These are phyloP conservation scores for Adelognathus sp. DNA, from an alignment of 2,888 invertebrate genomes.

Conservation along the genomic window DNA sequence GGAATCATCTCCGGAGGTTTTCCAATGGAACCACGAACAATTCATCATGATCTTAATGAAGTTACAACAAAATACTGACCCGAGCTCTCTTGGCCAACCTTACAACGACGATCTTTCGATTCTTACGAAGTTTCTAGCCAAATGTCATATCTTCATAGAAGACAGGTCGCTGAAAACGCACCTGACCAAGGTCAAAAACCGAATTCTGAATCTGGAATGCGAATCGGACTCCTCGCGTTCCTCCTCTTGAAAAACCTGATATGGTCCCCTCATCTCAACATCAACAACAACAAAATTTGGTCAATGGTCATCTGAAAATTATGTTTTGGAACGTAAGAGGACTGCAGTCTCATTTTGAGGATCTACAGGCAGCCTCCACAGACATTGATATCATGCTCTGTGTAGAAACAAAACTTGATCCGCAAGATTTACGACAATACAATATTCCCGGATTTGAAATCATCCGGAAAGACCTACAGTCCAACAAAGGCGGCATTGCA, in stretches of 20 bases:
- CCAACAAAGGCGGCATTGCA: slow-evolving; percentile 2
- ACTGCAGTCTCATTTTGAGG: not conserved
- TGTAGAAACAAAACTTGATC: not conserved
- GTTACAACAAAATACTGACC: not conserved
- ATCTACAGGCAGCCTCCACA: not conserved
- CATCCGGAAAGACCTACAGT: not conserved
- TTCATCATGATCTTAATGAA: not conserved
- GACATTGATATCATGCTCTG: not conserved
- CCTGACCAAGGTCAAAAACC: not conserved
- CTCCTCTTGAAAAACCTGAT: not conserved
- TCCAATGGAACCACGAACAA: not conserved
- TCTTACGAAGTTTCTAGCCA: not conserved
- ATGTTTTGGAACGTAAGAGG: slow-evolving; percentile 17
- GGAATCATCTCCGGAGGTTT: not conserved
- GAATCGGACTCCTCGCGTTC: slow-evolving; percentile 1
- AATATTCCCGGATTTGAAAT: slow-evolving; percentile 16
- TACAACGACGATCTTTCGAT: not conserved
- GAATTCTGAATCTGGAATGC: not conserved
- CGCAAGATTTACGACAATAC: not conserved
- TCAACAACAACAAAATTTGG: not conserved
- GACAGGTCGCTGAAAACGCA: slow-evolving; percentile 7
- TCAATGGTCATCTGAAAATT: not conserved
- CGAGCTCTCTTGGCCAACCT: not conserved
- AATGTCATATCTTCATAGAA: slow-evolving; percentile 7
- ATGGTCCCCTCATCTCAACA: not conserved